Evolutionary conservation across 2,113 vertebrate genomes (phyloP).

Genomic region (Blennius ocellaris): DNA sequence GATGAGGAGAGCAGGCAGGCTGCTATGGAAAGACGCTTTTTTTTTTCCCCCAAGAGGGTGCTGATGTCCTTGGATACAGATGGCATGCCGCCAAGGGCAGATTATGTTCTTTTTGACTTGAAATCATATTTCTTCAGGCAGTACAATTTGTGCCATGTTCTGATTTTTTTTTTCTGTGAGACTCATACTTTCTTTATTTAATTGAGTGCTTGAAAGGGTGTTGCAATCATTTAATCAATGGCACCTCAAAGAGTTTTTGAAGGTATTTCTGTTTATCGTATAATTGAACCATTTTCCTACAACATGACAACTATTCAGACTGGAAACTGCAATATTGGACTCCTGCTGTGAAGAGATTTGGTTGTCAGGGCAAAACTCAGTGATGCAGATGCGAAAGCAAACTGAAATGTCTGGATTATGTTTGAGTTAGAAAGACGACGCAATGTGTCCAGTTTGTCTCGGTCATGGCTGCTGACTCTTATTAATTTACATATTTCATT

Average conservation of each 20-base stretch:
- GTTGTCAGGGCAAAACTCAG: background rate
- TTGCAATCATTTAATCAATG: conserved; percentile 6
- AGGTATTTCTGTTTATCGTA: background rate
- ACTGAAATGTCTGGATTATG: background rate
- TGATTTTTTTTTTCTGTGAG: conserved; percentile 15
- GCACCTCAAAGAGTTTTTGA: background rate
- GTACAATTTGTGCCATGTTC: conserved; percentile 3
- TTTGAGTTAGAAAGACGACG: background rate
- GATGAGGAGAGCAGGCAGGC: conserved; percentile 36
- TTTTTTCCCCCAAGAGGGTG: conserved; percentile 31
- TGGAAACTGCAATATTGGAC: too few species aligned
- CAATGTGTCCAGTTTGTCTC: background rate
- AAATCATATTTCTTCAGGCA: conserved; percentile 38
- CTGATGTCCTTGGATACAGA: conserved; percentile 59
- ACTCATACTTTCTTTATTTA: conserved; percentile 1
- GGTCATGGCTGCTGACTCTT: background rate
- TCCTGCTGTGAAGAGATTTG: background rate
- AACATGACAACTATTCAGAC: background rate
- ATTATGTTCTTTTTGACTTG: conserved; percentile 38
- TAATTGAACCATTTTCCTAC: background rate
- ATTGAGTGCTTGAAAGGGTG: conserved; percentile 31
- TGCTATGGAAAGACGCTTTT: background rate
- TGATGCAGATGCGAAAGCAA: background rate
- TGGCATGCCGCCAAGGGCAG: conserved; percentile 51
- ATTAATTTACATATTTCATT: background rate